Evolutionary conservation across 2,888 invertebrate species (phyloP).

Genomic region (Cenopis cana): DNA sequence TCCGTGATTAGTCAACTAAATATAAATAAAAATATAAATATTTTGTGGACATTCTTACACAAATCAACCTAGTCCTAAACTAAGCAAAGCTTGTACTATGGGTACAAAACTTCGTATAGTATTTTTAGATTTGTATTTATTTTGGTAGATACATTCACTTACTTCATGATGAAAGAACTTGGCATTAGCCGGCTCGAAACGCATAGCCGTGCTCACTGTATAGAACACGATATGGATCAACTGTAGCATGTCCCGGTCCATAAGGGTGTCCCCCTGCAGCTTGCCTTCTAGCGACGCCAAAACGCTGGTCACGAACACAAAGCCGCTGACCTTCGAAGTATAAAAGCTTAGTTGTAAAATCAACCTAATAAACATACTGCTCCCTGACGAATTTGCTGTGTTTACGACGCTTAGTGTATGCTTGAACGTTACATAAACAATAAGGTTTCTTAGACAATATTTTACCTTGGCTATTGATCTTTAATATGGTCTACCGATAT

Average conservation of each 20-base stretch:
- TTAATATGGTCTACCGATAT: no score
- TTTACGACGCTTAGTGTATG: no score
- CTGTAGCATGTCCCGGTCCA: constrained; percentile 88
- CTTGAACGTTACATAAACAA: no score
- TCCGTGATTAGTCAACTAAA: background rate
- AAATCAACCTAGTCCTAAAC: no score
- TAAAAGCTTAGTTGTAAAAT: constrained; percentile 2
- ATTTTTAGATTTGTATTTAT: no score
- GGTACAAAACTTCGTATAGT: no score
- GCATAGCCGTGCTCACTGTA: constrained; percentile 98
- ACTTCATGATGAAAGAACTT: constrained; percentile 99
- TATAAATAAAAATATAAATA: no score
- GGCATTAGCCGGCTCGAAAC: constrained; percentile 99
- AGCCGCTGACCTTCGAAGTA: constrained; percentile 91
- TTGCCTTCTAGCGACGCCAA: constrained; percentile 96
- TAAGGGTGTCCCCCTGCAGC: constrained; percentile 78
- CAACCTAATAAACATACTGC: background rate
- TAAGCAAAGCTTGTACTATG: no score
- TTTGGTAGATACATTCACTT: constrained; percentile 47
- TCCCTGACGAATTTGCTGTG: no score
- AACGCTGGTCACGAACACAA: constrained; percentile 98
- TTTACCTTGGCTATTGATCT: no score
- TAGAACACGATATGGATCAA: constrained; percentile 96
- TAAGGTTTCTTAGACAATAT: no score
- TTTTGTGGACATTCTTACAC: no score